Evolutionary conservation across 2,113 vertebrate genomes (phyloP).

Genomic region (Hassar affinis): DNA sequence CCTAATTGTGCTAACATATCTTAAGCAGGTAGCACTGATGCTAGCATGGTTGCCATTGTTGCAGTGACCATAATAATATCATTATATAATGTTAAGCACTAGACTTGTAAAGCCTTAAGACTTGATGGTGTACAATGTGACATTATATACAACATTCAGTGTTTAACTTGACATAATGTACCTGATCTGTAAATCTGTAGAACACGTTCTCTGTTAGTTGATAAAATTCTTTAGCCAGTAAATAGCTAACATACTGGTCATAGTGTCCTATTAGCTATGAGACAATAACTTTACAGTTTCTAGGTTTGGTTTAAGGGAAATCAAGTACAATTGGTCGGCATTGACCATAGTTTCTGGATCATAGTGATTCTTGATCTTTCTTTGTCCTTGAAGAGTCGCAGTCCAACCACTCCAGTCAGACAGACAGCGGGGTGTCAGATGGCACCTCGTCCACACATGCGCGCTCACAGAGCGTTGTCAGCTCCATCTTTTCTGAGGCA

Average conservation of each 20-base stretch:
- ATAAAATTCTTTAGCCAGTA: not conserved
- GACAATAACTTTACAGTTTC: not conserved
- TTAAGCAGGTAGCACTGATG: not conserved
- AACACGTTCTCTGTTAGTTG: not conserved
- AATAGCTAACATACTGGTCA: not conserved
- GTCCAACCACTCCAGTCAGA: conserved; percentile 92
- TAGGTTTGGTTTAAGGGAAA: not conserved
- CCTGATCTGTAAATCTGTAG: not conserved
- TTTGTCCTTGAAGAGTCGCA: conserved; percentile 81
- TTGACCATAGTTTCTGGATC: not conserved
- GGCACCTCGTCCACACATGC: conserved; percentile 83
- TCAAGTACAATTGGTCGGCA: not conserved
- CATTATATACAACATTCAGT: not conserved
- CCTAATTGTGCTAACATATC: not conserved
- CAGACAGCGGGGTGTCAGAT: conserved; percentile 90
- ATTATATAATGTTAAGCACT: not conserved
- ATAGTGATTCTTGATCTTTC: not conserved
- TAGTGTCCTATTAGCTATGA: not conserved
- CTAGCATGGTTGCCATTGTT: not conserved
- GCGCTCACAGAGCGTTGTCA: conserved; percentile 94
- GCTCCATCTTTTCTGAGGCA: conserved; percentile 97
- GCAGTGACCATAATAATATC: not conserved
- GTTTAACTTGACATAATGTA: not conserved
- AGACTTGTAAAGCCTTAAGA: not conserved
- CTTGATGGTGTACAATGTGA: not conserved